These are phyloP conservation scores for Dendrolimus pini DNA, from an alignment of 2,888 invertebrate genomes.

Conservation along the genomic window DNA sequence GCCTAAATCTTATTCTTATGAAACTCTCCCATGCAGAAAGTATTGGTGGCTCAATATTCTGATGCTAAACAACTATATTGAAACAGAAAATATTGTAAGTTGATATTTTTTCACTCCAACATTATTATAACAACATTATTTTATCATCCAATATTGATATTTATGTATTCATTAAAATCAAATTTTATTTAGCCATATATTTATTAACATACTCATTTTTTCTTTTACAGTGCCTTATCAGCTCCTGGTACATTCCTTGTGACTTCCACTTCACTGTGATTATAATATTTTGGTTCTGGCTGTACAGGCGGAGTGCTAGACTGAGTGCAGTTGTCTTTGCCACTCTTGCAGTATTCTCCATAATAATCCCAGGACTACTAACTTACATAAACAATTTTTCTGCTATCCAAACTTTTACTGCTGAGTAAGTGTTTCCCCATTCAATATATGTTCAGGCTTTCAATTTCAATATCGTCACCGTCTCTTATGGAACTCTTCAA, in stretches of 20 bases:
- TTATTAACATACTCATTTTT: not conserved
- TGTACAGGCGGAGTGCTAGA: not conserved
- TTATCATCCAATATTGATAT: no score
- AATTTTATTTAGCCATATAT: not conserved
- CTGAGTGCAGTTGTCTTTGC: not conserved
- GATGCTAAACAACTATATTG: conserved; percentile 9
- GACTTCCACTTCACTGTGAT: not conserved
- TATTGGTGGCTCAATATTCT: not conserved
- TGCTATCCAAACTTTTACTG: not conserved
- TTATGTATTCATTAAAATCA: no score
- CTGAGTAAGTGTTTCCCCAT: not conserved
- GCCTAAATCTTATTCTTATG: not conserved
- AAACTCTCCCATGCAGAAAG: not conserved
- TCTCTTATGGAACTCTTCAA: no score
- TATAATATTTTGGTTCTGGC: not conserved
- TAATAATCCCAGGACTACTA: not conserved
- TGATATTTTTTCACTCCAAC: not conserved
- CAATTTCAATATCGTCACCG: no score
- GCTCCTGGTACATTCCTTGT: conserved; percentile 77
- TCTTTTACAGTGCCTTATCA: conserved; percentile 68
- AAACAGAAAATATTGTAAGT: not conserved
- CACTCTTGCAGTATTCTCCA: conserved; percentile 60
- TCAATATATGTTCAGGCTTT: not conserved
- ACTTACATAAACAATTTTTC: not conserved
- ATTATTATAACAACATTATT: no score